Evolutionary conservation across 2,797 vertebrate genomes (phyloP).

Genomic region (Characodon lateralis): DNA sequence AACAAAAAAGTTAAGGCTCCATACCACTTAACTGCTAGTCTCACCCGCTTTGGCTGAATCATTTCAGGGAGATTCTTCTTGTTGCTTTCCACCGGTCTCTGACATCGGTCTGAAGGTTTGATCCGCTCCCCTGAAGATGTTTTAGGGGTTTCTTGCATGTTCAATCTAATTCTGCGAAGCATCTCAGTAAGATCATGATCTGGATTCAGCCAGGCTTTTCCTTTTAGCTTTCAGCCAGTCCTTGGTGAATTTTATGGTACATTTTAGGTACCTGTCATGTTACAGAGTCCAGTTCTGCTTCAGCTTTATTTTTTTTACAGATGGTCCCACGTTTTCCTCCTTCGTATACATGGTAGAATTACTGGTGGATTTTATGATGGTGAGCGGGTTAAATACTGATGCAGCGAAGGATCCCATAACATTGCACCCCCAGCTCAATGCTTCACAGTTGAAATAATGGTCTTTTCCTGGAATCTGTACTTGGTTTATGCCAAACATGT

Average conservation of each 20-base stretch:
- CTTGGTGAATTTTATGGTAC: background rate
- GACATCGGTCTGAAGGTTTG: background rate
- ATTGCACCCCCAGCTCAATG: background rate
- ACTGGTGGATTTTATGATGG: background rate
- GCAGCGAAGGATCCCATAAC: too few relatives aligned
- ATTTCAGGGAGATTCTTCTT: background rate
- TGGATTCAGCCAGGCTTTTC: background rate
- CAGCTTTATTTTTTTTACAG: background rate
- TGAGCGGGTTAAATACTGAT: background rate
- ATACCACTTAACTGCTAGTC: background rate
- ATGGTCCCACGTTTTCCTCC: background rate
- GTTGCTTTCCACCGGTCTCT: too few relatives aligned
- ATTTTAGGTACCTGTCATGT: background rate
- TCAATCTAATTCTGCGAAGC: too few relatives aligned
- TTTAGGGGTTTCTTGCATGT: background rate
- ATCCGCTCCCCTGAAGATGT: background rate
- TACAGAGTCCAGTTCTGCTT: background rate
- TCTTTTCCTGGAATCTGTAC: background rate
- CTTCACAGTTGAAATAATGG: background rate
- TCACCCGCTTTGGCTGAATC: background rate
- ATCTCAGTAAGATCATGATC: background rate
- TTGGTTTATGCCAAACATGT: background rate
- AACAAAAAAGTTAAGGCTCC: background rate
- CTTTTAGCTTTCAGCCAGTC: background rate
- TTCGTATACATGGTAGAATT: background rate